A percentile compares a stretch with the other conserved stretches of the same genome.
These are phyloP conservation scores for Hetaerina titia DNA, from an alignment of 2,888 invertebrate species.

Conservation along the genomic window DNA sequence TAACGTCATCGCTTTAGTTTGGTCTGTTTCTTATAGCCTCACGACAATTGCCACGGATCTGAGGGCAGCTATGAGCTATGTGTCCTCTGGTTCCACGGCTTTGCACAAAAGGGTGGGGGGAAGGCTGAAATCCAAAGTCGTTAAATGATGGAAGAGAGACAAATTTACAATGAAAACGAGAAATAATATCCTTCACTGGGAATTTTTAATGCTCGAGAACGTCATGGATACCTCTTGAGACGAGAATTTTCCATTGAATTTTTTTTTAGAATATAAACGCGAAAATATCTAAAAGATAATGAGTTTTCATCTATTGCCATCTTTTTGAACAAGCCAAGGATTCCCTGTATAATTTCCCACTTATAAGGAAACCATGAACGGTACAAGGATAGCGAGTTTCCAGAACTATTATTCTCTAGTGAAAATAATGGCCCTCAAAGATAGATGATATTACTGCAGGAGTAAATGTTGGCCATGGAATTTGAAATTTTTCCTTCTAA, in stretches of 20 bases:
- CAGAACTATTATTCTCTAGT: slow-evolving; percentile 21
- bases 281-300: neutral
- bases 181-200: too few species aligned
- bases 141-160: too few species aligned
- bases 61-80: neutral
- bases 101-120: too few species aligned
- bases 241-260: too few species aligned
- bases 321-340: neutral
- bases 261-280: neutral
- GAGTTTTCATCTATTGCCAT: neutral
- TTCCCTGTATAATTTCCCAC: slow-evolving; percentile 12
- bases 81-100: neutral
- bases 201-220: too few species aligned
- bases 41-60: neutral
- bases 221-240: too few species aligned
- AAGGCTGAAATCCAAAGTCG: too few species aligned
- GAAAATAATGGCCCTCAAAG: slow-evolving; percentile 27
- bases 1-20: slow-evolving; percentile 13
- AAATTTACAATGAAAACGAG: too few species aligned
- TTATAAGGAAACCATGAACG: neutral
- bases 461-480: slow-evolving; percentile 8
- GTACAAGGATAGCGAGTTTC: neutral
- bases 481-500: neutral
- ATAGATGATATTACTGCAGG: neutral
- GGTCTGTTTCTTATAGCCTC: neutral